phyloP scores from a whole-genome alignment of 2,113 vertebrate species.

The Indicator indicator region DNA sequence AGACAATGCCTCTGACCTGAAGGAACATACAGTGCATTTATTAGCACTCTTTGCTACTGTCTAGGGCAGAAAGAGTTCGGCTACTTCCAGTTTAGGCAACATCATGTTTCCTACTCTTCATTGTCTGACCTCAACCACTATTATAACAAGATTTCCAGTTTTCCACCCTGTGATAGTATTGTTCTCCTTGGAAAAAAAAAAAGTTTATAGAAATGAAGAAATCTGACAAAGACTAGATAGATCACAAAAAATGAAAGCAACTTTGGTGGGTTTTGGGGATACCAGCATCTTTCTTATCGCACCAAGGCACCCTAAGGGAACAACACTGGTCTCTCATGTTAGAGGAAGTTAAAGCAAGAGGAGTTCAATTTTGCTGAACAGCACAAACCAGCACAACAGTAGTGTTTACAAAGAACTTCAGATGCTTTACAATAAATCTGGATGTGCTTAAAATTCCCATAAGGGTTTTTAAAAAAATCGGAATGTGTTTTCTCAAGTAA shows the following conservation, averaged over 20 bases:
- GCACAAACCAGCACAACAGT: not conserved
- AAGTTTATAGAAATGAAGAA: not conserved
- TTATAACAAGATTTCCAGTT: not conserved
- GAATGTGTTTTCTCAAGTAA: conserved; percentile 81
- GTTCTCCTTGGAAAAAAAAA: not conserved
- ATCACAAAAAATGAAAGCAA: not conserved
- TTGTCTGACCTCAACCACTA: not conserved
- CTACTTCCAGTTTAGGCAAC: not conserved
- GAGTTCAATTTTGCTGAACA: conserved; percentile 35
- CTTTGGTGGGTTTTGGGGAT: not conserved
- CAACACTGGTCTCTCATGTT: not conserved
- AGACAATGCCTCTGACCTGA: conserved; percentile 3
- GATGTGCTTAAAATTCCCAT: conserved; percentile 75
- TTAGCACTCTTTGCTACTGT: not conserved
- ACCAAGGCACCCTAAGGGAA: not conserved
- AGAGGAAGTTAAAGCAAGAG: not conserved
- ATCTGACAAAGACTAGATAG: not conserved
- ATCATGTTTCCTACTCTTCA: not conserved
- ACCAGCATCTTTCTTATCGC: not conserved
- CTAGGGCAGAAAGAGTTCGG: not conserved
- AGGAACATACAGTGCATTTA: conserved; percentile 1
- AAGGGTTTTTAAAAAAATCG: conserved; percentile 72
- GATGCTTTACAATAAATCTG: conserved; percentile 75
- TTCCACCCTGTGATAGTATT: not conserved
- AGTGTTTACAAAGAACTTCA: conserved; percentile 65